phyloP scores from a whole-genome alignment of 2,797 vertebrate species.

The Channa striata region DNA sequence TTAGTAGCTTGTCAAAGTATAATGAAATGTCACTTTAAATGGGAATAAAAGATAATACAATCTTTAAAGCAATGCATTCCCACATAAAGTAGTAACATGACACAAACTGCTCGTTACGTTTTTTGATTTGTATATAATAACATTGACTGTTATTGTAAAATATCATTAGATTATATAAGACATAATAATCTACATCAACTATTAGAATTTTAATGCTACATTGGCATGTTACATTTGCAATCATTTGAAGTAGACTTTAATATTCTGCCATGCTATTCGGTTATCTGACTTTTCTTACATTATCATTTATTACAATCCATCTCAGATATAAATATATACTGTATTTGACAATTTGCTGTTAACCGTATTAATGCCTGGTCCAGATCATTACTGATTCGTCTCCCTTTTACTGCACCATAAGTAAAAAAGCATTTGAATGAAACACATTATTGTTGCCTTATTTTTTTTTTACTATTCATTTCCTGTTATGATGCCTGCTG shows the following conservation, averaged over 20 bases:
- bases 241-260: conserved; percentile 2
- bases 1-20: conserved; percentile 30
- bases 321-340: conserved; percentile 17
- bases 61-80: conserved; percentile 23
- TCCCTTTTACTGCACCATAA: conserved; percentile 36
- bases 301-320: conserved; percentile 17
- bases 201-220: not conserved
- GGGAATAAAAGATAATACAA: not conserved
- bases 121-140: conserved; percentile 1
- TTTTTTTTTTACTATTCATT: conserved; percentile 63
- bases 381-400: conserved; percentile 10
- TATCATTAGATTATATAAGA: not conserved
- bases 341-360: conserved; percentile 25
- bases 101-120: conserved; percentile 19
- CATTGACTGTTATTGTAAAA: conserved; percentile 19
- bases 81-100: conserved; percentile 20
- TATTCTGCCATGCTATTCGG: conserved; percentile 16
- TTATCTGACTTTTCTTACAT: conserved; percentile 31
- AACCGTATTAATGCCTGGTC: conserved; percentile 14
- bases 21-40: conserved; percentile 23
- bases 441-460: conserved; percentile 78
- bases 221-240: not conserved
- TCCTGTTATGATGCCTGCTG: conserved; percentile 63
- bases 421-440: conserved; percentile 65
- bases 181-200: not conserved